Base-by-base conservation (phyloP, 2,113 vertebrate genomes). In the Heterocephalus glaber region DNA sequence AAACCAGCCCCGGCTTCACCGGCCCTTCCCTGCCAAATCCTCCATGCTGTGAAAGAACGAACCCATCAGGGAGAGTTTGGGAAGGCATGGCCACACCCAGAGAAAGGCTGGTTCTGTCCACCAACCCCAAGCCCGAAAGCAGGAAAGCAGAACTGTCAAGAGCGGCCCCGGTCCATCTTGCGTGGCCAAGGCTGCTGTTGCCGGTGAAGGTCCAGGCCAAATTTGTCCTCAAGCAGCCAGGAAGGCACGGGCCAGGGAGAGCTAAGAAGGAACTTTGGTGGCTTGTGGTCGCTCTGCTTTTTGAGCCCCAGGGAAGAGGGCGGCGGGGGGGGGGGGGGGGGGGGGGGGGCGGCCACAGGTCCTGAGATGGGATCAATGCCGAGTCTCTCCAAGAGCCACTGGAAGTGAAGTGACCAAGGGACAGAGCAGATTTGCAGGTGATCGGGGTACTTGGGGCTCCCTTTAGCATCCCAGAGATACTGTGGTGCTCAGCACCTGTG, bases 1-100 rank as follows among this genome's bases (percentile, higher is more conserved):
- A 95, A 89, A 66, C n/a, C 77, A 68, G 58, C 85, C 58, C 58
- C 85, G 94, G 52, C 80, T 54, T 74, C 7, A 20, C 16, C n/a
- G 47, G 22, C 70, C 47, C 58, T 81, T 83, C 44, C 74, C 90
- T 89, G 94, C 88, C 60, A 87, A 61, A 81, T 56, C 24, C 19
- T 72, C 20, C 41, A 14, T 1, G 52, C n/a, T 85, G 65, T n/a
- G 41, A 79, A 74, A 92, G 60, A 85, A 4, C 30, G n/a, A n/a
- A n/a, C n/a, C n/a, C n/a, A n/a, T n/a, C n/a, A n/a, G n/a, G 33
- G 49, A 63, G 63, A 33, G 33, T 38, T 85, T 66, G 65, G 70
- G 52, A 4, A 16, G 35, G 35, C 76, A 68, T 80, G 82, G 17
- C 26, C 49, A 83, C 10, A 61, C 10, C 19, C 49, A 0, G 9